These are phyloP conservation scores for Hiodon tergisus DNA, from an alignment of 2,113 vertebrate species.

Conservation along the genomic window DNA sequence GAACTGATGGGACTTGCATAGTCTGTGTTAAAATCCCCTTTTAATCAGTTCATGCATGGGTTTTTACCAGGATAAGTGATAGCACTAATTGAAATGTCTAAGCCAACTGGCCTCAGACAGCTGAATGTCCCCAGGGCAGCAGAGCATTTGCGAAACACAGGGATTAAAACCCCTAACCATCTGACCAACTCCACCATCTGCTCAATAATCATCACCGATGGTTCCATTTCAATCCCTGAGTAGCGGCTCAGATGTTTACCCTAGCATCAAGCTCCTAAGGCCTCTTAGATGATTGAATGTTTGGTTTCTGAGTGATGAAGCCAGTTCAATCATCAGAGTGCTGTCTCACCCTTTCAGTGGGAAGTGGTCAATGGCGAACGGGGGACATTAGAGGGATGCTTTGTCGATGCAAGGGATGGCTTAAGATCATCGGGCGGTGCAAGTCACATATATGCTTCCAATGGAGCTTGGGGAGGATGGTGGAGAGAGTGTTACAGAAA, in stretches of 20 bases:
- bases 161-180: conserved; percentile 43
- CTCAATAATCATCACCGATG: conserved; percentile 24
- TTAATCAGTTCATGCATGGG: conserved; percentile 28
- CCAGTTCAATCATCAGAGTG: neutral
- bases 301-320: neutral
- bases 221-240: neutral
- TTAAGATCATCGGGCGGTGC: too few species aligned
- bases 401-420: too few species aligned
- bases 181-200: conserved; percentile 52
- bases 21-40: neutral
- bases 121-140: conserved; percentile 32
- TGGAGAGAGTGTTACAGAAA: too few species aligned
- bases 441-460: too few species aligned
- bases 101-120: conserved; percentile 30
- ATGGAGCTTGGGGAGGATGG: too few species aligned
- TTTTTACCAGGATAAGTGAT: conserved; percentile 41
- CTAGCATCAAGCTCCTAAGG: neutral
- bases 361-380: neutral
- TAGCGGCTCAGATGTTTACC: neutral
- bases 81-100: conserved; percentile 58
- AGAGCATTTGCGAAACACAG: conserved; percentile 44
- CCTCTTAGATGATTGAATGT: conserved; percentile 1
- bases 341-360: neutral
- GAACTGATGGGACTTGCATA: neutral
- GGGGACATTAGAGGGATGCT: neutral